Base-by-base conservation (phyloP, 2,888 invertebrate genomes). In the Drosophila meridiana region DNA sequence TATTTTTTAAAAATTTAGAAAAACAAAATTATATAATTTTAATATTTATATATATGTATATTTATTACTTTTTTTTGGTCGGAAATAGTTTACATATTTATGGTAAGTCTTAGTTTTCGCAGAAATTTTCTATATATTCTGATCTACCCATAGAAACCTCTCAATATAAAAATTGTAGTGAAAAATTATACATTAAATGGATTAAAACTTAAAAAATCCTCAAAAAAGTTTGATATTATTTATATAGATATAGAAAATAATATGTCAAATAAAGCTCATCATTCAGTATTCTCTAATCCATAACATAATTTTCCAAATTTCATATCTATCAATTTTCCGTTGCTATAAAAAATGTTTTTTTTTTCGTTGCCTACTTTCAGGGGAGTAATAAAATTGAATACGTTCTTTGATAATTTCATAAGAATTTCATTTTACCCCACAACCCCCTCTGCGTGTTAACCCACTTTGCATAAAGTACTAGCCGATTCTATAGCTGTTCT, bases 311-410 rank as follows among this genome's bases (percentile, higher is more conserved):
- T n/a, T 9, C 4, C 14, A 11, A 50, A 5, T n/a, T 14, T 8
- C 8, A 28, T 28, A 28, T 11, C 0, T 28, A 20, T 13, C 11
- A 34, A 5, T 34, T 45, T 47, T 3, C 5, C 28, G 11, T 28
- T 6, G 2, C 5, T 13, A 0, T 7, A 4, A n/a, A 28, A 55
- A 28, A 26, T 2, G 20, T 20, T 20, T 20, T 20, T 20, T 20
- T 20, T 56, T 5, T 2, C 3, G 34, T 28, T 58, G 58, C 45
- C 43, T 58, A 80, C 64, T 69, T 69, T 75, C 59, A 40, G 69
- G 80, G 30, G 6, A 2, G 2, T 14, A 8, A 42, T 32, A 43
- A 43, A 57, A 43, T 8, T 13, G 6, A 3, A n/a, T 40, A 4
- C 4, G 1, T 20, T 8, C 38, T 9, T 14, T 38, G 6, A 55